Evolutionary conservation across 2,113 vertebrate genomes (phyloP).

Genomic region (Lagenorhynchus albirostris): DNA sequence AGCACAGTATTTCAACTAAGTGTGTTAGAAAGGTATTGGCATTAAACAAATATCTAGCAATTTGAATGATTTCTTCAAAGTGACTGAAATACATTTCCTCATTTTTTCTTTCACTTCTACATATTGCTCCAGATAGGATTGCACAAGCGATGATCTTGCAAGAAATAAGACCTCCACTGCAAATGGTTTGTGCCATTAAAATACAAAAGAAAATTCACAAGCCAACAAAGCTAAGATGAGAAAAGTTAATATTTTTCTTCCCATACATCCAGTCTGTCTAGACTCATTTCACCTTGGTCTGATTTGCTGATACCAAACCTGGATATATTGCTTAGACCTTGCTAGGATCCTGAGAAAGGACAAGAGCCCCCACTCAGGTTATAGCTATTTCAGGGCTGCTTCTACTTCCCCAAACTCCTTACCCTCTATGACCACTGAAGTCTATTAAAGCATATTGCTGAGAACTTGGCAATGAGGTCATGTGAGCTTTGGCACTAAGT

Average conservation of each 20-base stretch:
- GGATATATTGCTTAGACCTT: background rate
- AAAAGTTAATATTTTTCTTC: background rate
- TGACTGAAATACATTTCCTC: background rate
- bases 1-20: background rate
- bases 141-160: constrained; percentile 6
- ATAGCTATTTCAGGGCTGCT: background rate
- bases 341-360: background rate
- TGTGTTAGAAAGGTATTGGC: background rate
- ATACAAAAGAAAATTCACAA: background rate
- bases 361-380: background rate
- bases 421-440: background rate
- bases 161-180: background rate
- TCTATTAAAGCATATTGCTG: background rate
- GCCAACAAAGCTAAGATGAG: background rate
- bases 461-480: background rate
- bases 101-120: background rate
- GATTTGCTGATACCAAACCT: background rate
- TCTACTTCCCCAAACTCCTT: background rate
- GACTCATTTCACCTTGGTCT: background rate
- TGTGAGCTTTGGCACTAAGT: background rate
- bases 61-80: background rate
- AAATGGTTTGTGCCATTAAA: background rate
- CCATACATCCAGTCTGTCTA: background rate
- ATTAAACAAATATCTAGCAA: background rate
- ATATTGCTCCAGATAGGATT: background rate